A percentile compares a stretch with the other conserved stretches of the same genome.
phyloP scores from a whole-genome alignment of 2,797 vertebrate species.

The Gouania willdenowi region DNA sequence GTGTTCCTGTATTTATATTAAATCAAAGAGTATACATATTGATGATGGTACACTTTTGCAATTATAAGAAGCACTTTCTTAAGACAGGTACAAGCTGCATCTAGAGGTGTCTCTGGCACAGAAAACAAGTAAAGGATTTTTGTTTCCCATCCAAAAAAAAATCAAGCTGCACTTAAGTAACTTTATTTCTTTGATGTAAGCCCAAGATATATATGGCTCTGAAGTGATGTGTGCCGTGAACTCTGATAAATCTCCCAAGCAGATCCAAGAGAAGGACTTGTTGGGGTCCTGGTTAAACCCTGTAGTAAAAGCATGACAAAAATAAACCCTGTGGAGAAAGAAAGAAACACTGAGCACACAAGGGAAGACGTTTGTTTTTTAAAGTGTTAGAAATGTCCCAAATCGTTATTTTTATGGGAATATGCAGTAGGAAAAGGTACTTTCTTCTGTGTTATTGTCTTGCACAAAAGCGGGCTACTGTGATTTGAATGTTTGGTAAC shows the following conservation, averaged over 20 bases:
- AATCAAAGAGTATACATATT: no score
- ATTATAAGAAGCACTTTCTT: slow-evolving; percentile 15
- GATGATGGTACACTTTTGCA: slow-evolving; percentile 2
- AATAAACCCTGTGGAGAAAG: slow-evolving; percentile 12
- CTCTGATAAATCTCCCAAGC: slow-evolving; percentile 32
- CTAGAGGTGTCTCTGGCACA: slow-evolving; percentile 43
- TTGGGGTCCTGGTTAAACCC: slow-evolving; percentile 51
- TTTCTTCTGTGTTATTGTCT: background rate
- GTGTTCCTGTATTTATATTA: slow-evolving; percentile 4
- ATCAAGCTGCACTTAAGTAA: slow-evolving; percentile 42
- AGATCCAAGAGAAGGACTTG: slow-evolving; percentile 26
- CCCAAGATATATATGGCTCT: slow-evolving; percentile 46
- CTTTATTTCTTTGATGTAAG: slow-evolving; percentile 42
- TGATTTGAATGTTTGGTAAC: background rate
- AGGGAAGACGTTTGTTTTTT: slow-evolving; percentile 25
- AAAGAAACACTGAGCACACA: slow-evolving; percentile 22
- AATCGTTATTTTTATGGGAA: slow-evolving; percentile 19
- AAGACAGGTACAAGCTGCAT: slow-evolving; percentile 22
- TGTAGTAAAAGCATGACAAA: slow-evolving; percentile 31
- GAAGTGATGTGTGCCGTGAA: slow-evolving; percentile 45
- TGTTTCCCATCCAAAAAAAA: slow-evolving; percentile 15
- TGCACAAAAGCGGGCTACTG: background rate
- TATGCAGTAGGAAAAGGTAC: slow-evolving; percentile 6
- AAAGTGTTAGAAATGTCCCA: slow-evolving; percentile 25
- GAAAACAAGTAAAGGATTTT: slow-evolving; percentile 11